phyloP scores from a whole-genome alignment of 2,888 invertebrate genomes.

The Tenthredo amoena region DNA sequence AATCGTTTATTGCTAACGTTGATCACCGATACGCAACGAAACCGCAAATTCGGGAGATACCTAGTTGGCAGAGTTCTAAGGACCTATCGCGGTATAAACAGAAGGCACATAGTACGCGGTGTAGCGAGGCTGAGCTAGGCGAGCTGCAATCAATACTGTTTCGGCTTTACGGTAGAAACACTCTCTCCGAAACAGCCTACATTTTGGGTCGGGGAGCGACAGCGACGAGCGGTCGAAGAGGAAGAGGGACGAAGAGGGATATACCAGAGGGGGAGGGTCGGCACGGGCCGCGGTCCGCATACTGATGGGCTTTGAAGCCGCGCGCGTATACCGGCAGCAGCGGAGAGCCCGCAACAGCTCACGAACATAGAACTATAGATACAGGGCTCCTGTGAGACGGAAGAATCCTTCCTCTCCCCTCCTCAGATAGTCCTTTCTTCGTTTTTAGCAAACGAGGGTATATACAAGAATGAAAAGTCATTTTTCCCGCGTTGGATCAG shows the following conservation, averaged over 20 bases:
- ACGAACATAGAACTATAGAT: slow-evolving; percentile 34
- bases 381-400: slow-evolving; percentile 42
- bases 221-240: slow-evolving; percentile 33
- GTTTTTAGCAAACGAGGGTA: slow-evolving; percentile 12
- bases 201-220: slow-evolving; percentile 64
- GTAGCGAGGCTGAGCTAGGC: slow-evolving; percentile 70
- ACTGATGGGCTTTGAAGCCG: slow-evolving; percentile 73
- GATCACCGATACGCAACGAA: not conserved
- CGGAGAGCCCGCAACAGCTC: slow-evolving; percentile 35
- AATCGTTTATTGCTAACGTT: not conserved
- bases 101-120: slow-evolving; percentile 58
- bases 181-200: slow-evolving; percentile 76
- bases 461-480: slow-evolving; percentile 8
- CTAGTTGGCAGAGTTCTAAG: slow-evolving; percentile 7
- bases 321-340: slow-evolving; percentile 49
- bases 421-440: slow-evolving; percentile 2
- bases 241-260: slow-evolving; percentile 54
- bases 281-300: slow-evolving; percentile 76
- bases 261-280: slow-evolving; percentile 60
- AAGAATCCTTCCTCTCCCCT: slow-evolving; percentile 26
- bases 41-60: not conserved
- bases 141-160: slow-evolving; percentile 77
- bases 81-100: slow-evolving; percentile 48
- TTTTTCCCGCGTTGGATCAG: not conserved
- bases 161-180: slow-evolving; percentile 77